Percentiles rank a stretch among this genome's conserved stretches.
These are phyloP conservation scores for Chloropsis hardwickii DNA, from an alignment of 2,113 vertebrate species.

Conservation along the genomic window DNA sequence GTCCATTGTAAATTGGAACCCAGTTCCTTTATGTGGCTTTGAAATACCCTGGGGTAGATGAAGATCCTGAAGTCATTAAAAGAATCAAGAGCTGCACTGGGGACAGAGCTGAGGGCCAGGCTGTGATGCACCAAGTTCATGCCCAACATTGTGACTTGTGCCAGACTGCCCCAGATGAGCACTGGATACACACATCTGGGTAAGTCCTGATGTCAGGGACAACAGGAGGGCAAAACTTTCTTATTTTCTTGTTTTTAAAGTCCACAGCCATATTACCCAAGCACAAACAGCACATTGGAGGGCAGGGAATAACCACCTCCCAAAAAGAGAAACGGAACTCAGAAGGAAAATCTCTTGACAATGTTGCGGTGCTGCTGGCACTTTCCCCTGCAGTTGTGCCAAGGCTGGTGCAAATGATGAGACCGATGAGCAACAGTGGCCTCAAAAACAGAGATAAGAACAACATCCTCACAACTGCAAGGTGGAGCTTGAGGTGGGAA, in stretches of 20 bases:
- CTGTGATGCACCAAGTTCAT: background rate
- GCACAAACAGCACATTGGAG: background rate
- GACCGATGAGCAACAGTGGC: background rate
- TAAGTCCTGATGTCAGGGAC: background rate
- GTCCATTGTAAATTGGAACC: background rate
- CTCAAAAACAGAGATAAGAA: background rate
- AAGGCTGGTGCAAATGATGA: background rate
- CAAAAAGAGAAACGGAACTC: background rate
- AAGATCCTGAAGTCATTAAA: background rate
- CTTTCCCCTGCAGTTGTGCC: background rate
- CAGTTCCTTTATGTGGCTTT: background rate
- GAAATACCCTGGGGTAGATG: background rate
- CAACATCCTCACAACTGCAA: background rate
- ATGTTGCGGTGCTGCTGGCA: background rate
- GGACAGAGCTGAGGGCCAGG: background rate
- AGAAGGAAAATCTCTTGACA: background rate
- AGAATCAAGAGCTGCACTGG: background rate
- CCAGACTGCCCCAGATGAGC: background rate
- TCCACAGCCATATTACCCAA: background rate
- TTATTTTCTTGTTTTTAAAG: background rate
- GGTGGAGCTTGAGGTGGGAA: background rate
- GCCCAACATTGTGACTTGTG: rapidly evolving
- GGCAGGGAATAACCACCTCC: background rate
- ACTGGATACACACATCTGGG: background rate
- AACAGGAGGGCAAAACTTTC: background rate